Conservation (phyloP, 1,140 invertebrate species). For the Agrypnia vestita region DNA sequence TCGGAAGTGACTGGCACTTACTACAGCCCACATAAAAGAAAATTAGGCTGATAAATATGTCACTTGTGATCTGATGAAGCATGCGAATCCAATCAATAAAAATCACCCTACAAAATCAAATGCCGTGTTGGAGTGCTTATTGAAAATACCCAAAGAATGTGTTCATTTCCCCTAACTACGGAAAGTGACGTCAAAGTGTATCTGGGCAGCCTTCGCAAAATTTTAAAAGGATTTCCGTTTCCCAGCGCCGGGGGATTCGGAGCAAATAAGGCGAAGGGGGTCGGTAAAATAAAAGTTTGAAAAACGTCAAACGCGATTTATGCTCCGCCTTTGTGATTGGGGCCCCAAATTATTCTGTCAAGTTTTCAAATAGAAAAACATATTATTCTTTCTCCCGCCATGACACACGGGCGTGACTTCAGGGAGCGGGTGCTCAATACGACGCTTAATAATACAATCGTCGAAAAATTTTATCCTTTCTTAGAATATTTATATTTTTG, state of each 20-base stretch:
- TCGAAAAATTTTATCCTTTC: too few species aligned
- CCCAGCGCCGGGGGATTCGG: conserved; percentile 21
- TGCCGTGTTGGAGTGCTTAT: neutral
- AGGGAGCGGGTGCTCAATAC: too few species aligned
- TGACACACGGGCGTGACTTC: neutral
- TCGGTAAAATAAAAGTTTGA: conserved; percentile 25
- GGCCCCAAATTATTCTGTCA: conserved; percentile 30
- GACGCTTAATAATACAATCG: too few species aligned
- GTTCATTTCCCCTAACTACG: conserved; percentile 16
- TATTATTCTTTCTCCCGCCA: neutral
- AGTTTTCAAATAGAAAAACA: too few species aligned
- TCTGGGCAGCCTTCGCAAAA: conserved; percentile 2
- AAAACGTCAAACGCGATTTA: conserved; percentile 38
- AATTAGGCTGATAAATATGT: too few species aligned
- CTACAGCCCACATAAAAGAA: too few species aligned
- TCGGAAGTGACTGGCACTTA: too few species aligned
- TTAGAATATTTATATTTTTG: too few species aligned
- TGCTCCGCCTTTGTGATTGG: conserved; percentile 31
- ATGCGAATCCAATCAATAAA: neutral
- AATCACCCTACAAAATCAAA: neutral
- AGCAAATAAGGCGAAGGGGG: conserved; percentile 24
- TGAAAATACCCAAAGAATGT: conserved; percentile 10
- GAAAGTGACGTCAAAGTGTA: conserved; percentile 17
- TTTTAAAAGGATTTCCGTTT: conserved; percentile 34
- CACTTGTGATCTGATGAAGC: too few species aligned